Evolutionary conservation across 2,888 invertebrate species (phyloP), one percentile per base, ranked within the genome.

Genomic region (Belgica antarctica): DNA sequence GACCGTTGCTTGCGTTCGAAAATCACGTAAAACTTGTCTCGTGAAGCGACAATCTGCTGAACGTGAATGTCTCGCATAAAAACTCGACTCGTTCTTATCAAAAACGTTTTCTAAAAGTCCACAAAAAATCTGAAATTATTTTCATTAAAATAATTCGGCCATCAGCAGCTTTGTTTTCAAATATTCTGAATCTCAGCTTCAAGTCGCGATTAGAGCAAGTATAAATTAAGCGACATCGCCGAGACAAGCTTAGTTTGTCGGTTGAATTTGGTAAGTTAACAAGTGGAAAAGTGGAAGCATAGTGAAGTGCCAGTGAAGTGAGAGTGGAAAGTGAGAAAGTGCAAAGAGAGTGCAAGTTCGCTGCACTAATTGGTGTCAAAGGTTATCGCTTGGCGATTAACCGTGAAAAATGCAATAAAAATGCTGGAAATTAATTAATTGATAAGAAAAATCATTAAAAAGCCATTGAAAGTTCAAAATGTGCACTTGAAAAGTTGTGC

Each of bases 221-320:
- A 52, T 68, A 68, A 68, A 68, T 47, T 28, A 19, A 57, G 68
- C 57, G 15, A 7, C 57, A 31, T 34, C 52, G 19, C 57, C 12
- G 22, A 57, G 57, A 52, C 31, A 52, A 68, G 57, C 12, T 68
- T 57, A 68, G 68, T 68, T 57, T 68, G 22, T 68, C 68, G 68
- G 68, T 57, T 52, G 68, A 57, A 31, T 31, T 68, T 19, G 68
- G 68, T 68, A 57, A 68, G 68, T 68, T 5, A 68, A 68, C 28
- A 52, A 68, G 68, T 68, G 68, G 19, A 68, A 68, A 68, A 68
- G 31, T 68, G 31, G 22, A 57, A 34, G 24, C 25, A 12, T 22
- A 41, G 68, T 46, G 57, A 68, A 57, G 68, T 66, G 66, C 17
- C 17, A 66, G 65, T 66, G 65, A 47, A 66, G 52, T 52, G 52